Evolutionary conservation across 2,797 vertebrate species (phyloP), one percentile per base, ranked within the genome.

Genomic region (Acanthornis magna): DNA sequence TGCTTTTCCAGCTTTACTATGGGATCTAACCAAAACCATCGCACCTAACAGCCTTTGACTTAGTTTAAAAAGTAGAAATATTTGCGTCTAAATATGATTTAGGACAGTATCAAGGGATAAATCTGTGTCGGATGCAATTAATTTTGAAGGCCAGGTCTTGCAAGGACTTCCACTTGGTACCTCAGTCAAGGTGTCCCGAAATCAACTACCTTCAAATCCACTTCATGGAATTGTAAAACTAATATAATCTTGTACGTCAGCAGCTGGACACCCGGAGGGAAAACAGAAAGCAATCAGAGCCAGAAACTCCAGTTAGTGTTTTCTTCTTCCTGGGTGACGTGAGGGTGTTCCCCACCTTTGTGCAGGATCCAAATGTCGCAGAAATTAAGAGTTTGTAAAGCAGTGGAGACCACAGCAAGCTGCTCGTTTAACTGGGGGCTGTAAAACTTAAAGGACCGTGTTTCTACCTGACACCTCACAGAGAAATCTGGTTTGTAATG

Each of bases 251-350:
- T 75, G 50, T 26, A 11, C 67, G 76, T 81, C 63, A 88, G 76
- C 88, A 93, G 94, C 76, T 91, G 80, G 90, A 62, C 62, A 53
- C 82, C 89, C 89, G 32, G 40, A 70, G 90, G 90, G 74, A 93
- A 93, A 76, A 57, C n/a, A 81, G 75, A 94, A 74, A 91, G 29
- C 55, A 76, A 57, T 42, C 23, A 62, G 90, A 77, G 45, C 32
- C 85, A 95, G 63, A 79, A 80, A 85, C 16, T 60, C 63, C 83
- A 74, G 55, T 13, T 4, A 58, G 48, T 43, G 43, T 73, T 95
- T 81, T 76, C 48, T 38, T 71, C 80, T 48, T 95, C 29, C n/a
- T 88, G 80, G 66, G 51, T 78, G 90, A 88, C 1, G 3, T 0
- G 1, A 78, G 74, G 77, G 68, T 75, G 85, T 10, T 81, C 80